Base-by-base conservation (phyloP, 2,797 vertebrate genomes). In the Urosaurus nigricauda region DNA sequence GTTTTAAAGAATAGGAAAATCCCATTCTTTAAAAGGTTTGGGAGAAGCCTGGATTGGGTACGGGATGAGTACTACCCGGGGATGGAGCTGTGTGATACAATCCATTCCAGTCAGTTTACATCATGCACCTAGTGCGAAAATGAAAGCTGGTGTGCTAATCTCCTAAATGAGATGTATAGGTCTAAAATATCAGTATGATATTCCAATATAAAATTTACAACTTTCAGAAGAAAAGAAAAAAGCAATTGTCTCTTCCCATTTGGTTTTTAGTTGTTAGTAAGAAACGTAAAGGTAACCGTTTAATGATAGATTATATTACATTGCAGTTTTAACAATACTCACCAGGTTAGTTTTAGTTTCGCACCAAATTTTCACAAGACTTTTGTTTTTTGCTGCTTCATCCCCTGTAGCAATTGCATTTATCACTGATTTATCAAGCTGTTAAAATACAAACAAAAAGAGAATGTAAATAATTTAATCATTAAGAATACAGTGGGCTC, bases 401-500 rank as follows among this genome's bases (percentile, higher is more conserved):
- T 98, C 94, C 0, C 97, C 97, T 0, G 95, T 97, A 77, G 99
- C 99, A 32, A 99, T 98, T 73, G 85, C 97, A 11, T 91, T 97
- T 95, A 99, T 98, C 9, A 99, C 97, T 5, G 96, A 96, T 92
- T 98, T 98, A 95, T 99, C 98, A 94, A 99, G 96, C 98, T 99
- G 63, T 73, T 35, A 83, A 86, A 37, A 60, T 93, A 90, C 82
- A 93, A 0, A 85, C 94, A 0, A 80, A 0, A 43, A 77, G 8
- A 1, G 24, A 77, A 9, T 9, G 13, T 60, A 17, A 12, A 29
- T 63, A 37, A 65, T 75, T 51, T 37, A 14, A 43, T 29, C 2
- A 40, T 47, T 26, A 77, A 65, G 11, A 56, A 51, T 51, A 51
- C 47, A 51, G 6, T 7, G 5, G 47, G 47, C 8, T 51, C 47